Percentiles rank a stretch among this genome's conserved stretches.
Conservation (phyloP, 2,888 invertebrate genomes). For the Amphipoea lucens region DNA sequence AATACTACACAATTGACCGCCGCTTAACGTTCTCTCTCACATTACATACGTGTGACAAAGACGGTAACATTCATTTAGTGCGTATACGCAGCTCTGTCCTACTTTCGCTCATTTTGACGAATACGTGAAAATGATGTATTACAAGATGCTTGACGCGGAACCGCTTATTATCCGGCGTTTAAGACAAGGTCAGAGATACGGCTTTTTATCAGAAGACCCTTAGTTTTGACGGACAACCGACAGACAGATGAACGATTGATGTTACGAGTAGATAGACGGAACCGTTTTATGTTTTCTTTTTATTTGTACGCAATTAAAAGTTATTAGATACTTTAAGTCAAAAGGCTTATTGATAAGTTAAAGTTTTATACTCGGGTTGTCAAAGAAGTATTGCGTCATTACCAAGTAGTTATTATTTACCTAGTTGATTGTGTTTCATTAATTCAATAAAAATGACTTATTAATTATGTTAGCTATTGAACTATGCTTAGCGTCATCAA, state of each 20-base stretch:
- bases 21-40: constrained; percentile 48
- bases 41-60: constrained; percentile 52
- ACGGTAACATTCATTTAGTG: constrained; percentile 34
- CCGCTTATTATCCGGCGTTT: constrained; percentile 62
- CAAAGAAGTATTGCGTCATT: not conserved
- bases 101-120: constrained; percentile 72
- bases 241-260: constrained; percentile 62
- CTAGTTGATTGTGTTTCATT: not conserved
- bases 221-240: constrained; percentile 66
- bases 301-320: constrained; percentile 56
- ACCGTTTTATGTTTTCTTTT: constrained; percentile 52
- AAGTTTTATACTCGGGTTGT: not conserved
- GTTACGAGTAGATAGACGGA: constrained; percentile 51
- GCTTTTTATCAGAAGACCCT: constrained; percentile 61
- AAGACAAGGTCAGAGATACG: constrained; percentile 65
- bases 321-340: constrained; percentile 30
- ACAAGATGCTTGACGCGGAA: constrained; percentile 63
- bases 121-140: constrained; percentile 67
- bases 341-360: constrained; percentile 25
- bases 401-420: not conserved
- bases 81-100: constrained; percentile 56
- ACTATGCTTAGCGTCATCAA: constrained; percentile 29
- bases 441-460: not conserved
- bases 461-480: not conserved
- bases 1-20: constrained; percentile 13